Conservation (phyloP, 2,888 invertebrate species). For the Megaustenia siamemsis region DNA sequence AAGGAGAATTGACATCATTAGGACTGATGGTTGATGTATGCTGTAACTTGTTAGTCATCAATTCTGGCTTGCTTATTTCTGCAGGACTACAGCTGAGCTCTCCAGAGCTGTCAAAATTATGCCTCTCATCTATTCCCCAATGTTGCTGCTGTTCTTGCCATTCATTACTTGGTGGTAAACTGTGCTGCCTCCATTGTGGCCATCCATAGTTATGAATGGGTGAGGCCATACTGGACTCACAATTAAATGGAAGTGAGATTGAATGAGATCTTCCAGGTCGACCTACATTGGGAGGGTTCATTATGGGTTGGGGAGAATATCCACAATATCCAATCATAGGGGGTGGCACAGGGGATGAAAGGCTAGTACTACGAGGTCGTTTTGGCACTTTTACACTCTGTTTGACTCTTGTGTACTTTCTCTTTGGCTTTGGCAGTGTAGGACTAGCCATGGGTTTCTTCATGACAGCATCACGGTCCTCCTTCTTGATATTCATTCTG, state of each 20-base stretch:
- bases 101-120: constrained; percentile 27
- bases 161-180: background rate
- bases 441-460: constrained; percentile 42
- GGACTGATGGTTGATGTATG: constrained; percentile 43
- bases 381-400: background rate
- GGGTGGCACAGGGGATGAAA: constrained; percentile 19
- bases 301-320: constrained; percentile 3
- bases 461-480: constrained; percentile 31
- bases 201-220: background rate
- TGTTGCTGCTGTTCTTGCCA: background rate
- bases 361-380: constrained; percentile 42
- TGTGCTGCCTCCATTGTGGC: constrained; percentile 19
- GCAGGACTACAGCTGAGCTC: background rate
- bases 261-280: constrained; percentile 33
- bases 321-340: background rate
- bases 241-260: constrained; percentile 28
- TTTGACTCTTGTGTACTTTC: constrained; percentile 15
- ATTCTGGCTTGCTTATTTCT: background rate
- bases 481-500: constrained; percentile 42
- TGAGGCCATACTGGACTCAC: constrained; percentile 6
- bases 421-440: constrained; percentile 29
- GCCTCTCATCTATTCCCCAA: constrained; percentile 1
- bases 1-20: constrained; percentile 25
- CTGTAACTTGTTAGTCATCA: background rate
- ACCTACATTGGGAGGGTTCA: constrained; percentile 13